Evolutionary conservation across 1,140 invertebrate genomes (phyloP).

Genomic region (Drosophila gunungcola): DNA sequence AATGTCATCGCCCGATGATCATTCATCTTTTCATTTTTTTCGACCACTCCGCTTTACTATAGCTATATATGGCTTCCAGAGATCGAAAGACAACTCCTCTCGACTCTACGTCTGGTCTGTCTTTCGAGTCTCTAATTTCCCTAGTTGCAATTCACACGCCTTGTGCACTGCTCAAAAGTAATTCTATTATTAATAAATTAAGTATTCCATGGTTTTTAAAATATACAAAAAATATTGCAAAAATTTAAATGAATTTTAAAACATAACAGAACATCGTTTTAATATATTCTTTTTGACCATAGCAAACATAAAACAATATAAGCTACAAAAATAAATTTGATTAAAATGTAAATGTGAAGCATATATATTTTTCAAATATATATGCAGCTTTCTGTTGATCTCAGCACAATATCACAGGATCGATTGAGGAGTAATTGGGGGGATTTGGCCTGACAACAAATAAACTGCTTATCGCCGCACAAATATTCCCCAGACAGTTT

Average conservation of each 20-base stretch:
- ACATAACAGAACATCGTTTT: no score
- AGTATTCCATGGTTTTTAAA: no score
- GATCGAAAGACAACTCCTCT: neutral
- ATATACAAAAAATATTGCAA: no score
- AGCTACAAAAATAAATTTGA: no score
- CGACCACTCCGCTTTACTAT: conserved; percentile 9
- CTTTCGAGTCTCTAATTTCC: conserved; percentile 57
- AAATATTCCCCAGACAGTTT: conserved; percentile 13
- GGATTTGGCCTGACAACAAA: conserved; percentile 16
- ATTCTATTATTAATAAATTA: neutral
- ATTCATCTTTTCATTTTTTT: conserved; percentile 43
- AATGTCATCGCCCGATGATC: conserved; percentile 72
- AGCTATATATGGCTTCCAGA: conserved; percentile 44
- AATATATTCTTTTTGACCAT: no score
- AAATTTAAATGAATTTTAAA: no score
- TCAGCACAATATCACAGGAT: conserved; percentile 37
- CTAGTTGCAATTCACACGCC: conserved; percentile 47
- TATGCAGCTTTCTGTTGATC: conserved; percentile 33
- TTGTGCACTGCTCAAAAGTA: conserved; percentile 16
- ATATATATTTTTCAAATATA: neutral
- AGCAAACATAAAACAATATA: no score
- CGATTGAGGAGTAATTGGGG: neutral
- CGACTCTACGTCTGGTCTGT: neutral
- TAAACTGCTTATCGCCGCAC: conserved; percentile 56
- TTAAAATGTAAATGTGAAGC: no score